Conservation (phyloP, 2,797 vertebrate genomes). For the Pangasius mekongensis region DNA sequence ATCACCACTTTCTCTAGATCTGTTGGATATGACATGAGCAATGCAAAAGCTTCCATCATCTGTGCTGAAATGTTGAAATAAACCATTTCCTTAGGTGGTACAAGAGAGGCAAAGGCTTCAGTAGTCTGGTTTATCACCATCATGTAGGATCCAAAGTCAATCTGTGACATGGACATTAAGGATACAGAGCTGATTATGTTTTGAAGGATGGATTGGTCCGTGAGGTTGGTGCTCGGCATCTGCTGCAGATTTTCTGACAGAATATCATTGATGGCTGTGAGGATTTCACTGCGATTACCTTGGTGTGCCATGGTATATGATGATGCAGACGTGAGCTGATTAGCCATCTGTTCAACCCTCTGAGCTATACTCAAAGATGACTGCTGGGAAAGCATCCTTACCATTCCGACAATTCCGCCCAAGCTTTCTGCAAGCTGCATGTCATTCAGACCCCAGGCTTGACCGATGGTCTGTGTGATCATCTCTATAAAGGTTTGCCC, state of each 20-base stretch:
- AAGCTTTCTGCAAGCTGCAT: conserved; percentile 51
- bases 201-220: conserved; percentile 50
- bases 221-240: conserved; percentile 31
- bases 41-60: conserved; percentile 56
- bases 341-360: conserved; percentile 47
- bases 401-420: conserved; percentile 42
- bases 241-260: conserved; percentile 51
- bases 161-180: conserved; percentile 33
- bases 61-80: conserved; percentile 60
- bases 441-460: conserved; percentile 37
- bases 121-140: conserved; percentile 52
- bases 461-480: conserved; percentile 42
- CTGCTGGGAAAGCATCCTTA: conserved; percentile 44
- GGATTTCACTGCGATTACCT: conserved; percentile 30
- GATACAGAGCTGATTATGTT: conserved; percentile 43
- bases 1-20: conserved; percentile 48
- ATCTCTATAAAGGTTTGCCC: conserved; percentile 62
- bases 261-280: conserved; percentile 52
- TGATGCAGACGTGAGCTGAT: conserved; percentile 45
- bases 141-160: conserved; percentile 46
- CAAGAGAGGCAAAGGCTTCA: conserved; percentile 46
- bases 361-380: conserved; percentile 47
- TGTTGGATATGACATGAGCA: conserved; percentile 51
- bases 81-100: conserved; percentile 47
- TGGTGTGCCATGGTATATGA: conserved; percentile 30